These are phyloP conservation scores for Aegithalos caudatus DNA, from an alignment of 2,113 vertebrate genomes.

Conservation along the genomic window DNA sequence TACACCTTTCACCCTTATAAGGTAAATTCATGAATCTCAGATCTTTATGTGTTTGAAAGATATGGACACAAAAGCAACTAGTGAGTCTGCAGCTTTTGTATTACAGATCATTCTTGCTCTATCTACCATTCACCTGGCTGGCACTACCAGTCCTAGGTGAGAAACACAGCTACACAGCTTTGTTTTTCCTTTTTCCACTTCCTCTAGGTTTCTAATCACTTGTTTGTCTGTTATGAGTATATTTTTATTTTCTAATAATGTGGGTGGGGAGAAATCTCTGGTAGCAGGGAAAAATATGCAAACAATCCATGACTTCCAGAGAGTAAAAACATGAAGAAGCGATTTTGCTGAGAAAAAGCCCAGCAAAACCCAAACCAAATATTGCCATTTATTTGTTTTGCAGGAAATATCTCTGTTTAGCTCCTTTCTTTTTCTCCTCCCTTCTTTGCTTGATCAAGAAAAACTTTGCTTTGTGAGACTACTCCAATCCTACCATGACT, in stretches of 20 bases:
- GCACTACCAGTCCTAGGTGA: neutral
- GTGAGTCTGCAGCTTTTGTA: neutral
- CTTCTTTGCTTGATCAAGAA: neutral
- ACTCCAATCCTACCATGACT: neutral
- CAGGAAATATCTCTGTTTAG: neutral
- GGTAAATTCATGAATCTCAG: neutral
- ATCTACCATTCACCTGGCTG: neutral
- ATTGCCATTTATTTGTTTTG: neutral
- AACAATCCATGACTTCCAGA: neutral
- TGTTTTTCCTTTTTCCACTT: neutral
- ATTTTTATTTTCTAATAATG: neutral
- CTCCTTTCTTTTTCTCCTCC: neutral
- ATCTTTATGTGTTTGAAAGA: neutral
- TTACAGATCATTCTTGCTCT: neutral
- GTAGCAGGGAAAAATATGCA: neutral
- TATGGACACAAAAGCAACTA: neutral
- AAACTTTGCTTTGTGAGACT: neutral
- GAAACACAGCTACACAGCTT: neutral
- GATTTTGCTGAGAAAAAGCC: neutral
- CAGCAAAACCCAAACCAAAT: neutral
- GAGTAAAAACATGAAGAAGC: neutral
- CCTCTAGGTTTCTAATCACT: neutral
- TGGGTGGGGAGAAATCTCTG: neutral
- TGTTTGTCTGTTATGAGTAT: neutral
- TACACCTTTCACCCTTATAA: neutral